These are phyloP conservation scores for Athene noctua DNA, from an alignment of 2,113 vertebrate species.

Conservation along the genomic window DNA sequence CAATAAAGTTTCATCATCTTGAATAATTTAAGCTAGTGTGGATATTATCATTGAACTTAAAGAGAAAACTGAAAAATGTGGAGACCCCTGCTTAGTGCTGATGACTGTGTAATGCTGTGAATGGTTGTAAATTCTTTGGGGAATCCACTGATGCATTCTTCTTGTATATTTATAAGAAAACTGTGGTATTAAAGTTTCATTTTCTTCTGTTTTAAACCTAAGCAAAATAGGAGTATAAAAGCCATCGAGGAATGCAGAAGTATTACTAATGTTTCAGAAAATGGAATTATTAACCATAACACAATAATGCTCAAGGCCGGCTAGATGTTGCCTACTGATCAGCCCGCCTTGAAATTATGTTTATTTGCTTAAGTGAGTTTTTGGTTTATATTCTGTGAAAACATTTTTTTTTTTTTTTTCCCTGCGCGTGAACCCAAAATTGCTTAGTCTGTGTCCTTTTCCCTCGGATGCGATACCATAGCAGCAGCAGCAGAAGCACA, in stretches of 20 bases:
- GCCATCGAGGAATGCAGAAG: constrained; percentile 16
- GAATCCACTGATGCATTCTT: constrained; percentile 46
- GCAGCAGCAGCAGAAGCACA: constrained; percentile 58
- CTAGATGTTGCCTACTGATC: constrained; percentile 64
- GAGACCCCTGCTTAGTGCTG: constrained; percentile 57
- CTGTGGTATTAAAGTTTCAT: constrained; percentile 55
- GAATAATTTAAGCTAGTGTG: constrained; percentile 62
- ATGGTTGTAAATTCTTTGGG: constrained; percentile 45
- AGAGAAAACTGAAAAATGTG: constrained; percentile 59
- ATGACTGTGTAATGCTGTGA: constrained; percentile 44
- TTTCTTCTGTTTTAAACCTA: constrained; percentile 37
- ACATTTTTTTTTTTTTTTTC: neutral
- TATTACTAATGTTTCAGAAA: constrained; percentile 67
- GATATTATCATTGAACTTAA: constrained; percentile 57
- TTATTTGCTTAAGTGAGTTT: constrained; percentile 68
- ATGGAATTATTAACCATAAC: constrained; percentile 68
- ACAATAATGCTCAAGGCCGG: constrained; percentile 56
- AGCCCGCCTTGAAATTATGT: constrained; percentile 63
- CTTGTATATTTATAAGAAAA: constrained; percentile 52
- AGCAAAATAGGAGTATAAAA: constrained; percentile 36
- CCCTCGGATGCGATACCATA: constrained; percentile 60
- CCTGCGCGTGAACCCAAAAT: constrained; percentile 56
- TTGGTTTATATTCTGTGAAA: constrained; percentile 61
- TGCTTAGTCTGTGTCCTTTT: constrained; percentile 68
- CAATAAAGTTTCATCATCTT: constrained; percentile 61